Evolutionary conservation across 1,140 invertebrate genomes (phyloP), one percentile per base, ranked within the genome.

Genomic region (Drosophila takahashii): DNA sequence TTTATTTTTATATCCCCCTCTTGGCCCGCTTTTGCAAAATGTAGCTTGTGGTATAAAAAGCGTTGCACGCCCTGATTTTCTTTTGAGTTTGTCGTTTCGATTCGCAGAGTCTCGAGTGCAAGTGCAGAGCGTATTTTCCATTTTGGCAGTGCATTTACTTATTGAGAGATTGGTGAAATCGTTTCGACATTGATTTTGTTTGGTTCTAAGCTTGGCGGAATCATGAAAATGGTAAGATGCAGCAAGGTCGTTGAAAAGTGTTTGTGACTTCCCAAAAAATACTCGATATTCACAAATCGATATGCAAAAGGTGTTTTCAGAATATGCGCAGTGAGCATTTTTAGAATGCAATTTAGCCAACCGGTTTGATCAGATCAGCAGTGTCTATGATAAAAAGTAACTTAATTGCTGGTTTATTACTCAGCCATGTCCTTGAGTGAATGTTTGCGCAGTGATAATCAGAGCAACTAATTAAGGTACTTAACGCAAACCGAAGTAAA

Each of bases 81-180:
- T 91, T 92, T 92, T 90, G 90, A 92, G 90, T 92, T 66, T 83
- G 87, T 90, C 75, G 87, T 90, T 85, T 89, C 81, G 79, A 81
- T 90, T 84, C 85, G 79, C 81, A 85, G 87, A 91, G 90, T 90
- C 87, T 90, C 81, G 85, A 65, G 90, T 91, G 85, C 79, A 87
- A 90, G 90, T 90, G 90, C 85, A 83, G 75, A 74, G 70, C 66
- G 47, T 34, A 42, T 54, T 78, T 56, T 47, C 52, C 54, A 39
- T 52, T 48, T 54, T 37, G 26, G 58, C 47, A 67, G 60, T 74
- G 57, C 54, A 56, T 58, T 50, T 44, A 34, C 47, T 8, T 26
- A 32, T 48, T 5, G 39, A 45, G 72, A 84, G 85, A 90, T 90
- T 87, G 84, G 84, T 90, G 84, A 87, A 90, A 71, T 60, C 84